These are phyloP conservation scores for Xyrauchen texanus DNA, from an alignment of 2,113 vertebrate species.

Conservation along the genomic window DNA sequence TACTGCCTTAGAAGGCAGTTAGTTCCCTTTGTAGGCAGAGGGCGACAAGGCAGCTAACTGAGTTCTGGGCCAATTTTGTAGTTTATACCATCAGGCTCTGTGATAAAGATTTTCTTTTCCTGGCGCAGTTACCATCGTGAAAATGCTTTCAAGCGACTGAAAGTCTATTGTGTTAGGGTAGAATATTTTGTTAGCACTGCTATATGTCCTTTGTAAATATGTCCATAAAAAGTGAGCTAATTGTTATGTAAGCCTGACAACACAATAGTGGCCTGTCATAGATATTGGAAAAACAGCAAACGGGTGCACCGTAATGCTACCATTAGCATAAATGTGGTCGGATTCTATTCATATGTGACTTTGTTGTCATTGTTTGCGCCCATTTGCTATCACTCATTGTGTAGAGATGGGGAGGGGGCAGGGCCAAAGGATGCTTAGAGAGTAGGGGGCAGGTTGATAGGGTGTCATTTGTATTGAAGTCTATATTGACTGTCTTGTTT, in stretches of 20 bases:
- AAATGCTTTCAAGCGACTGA: slow-evolving; percentile 23
- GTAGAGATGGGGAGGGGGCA: not conserved
- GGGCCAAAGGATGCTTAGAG: not conserved
- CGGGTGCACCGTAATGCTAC: slow-evolving; percentile 11
- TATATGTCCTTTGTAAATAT: slow-evolving; percentile 42
- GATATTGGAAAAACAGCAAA: slow-evolving; percentile 23
- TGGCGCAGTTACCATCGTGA: not conserved
- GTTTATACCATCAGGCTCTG: not conserved
- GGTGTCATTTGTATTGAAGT: not conserved
- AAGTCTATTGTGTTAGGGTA: slow-evolving; percentile 27
- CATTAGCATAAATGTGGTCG: slow-evolving; percentile 31
- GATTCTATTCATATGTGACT: slow-evolving; percentile 5
- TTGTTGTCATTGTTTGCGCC: not conserved
- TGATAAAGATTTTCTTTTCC: slow-evolving; percentile 14
- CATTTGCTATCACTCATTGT: slow-evolving; percentile 16
- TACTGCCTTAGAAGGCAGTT: no score
- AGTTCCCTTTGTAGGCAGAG: no score
- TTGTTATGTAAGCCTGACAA: slow-evolving; percentile 22
- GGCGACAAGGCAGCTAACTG: no score
- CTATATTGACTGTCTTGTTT: not conserved
- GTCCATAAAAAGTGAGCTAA: slow-evolving; percentile 37
- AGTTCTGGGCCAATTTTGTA: not conserved
- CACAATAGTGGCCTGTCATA: slow-evolving; percentile 40
- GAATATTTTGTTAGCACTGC: not conserved
- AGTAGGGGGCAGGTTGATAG: not conserved